Base-by-base conservation (phyloP, 2,797 vertebrate species). In the Gallirallus australis region DNA sequence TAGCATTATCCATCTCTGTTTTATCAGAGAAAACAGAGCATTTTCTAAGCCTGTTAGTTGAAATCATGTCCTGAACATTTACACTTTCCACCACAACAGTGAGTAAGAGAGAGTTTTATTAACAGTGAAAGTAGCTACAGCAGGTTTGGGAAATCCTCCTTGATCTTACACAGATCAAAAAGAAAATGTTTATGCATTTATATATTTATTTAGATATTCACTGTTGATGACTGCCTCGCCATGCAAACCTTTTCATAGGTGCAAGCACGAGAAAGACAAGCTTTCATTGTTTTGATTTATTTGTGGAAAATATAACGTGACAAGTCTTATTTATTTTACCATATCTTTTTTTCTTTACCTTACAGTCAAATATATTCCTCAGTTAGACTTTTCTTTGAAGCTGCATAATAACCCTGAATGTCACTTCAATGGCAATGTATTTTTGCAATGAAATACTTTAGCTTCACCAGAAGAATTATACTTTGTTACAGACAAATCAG, bases 321-420 rank as follows among this genome's bases (percentile, higher is more conserved):
- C 61, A 61, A 78, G 50, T 8, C 16, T 71, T 91, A 60, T 82
- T 94, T 94, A 86, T 91, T 94, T 94, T 88, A 78, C 18, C 30
- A 30, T 81, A 83, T 91, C 72, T 78, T 7, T 56, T 78, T 53
- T 88, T 82, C 54, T 13, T 82, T 56, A 59, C n/a, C 71, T 20
- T 78, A 83, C 27, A 78, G 30, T 71, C 40, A 90, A 91, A 93
- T 65, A 73, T 57, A 88, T 81, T 57, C 57, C 85, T 25, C 31
- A 87, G 57, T 82, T 60, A 78, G 31, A 71, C 11, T 83, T 86
- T 33, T 65, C 69, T 96, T 95, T 95, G 77, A 94, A 95, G 85
- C 72, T 0, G 0, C 35, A 13, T 66, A 65, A 72, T 31, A 86
- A 47, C 65, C 15, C 21, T 69, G 31, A 93, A 83, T 88, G 57